Percentiles rank a stretch among this genome's conserved stretches.
phyloP scores from a whole-genome alignment of 2,113 vertebrate species.

The Aldabrachelys gigantea region DNA sequence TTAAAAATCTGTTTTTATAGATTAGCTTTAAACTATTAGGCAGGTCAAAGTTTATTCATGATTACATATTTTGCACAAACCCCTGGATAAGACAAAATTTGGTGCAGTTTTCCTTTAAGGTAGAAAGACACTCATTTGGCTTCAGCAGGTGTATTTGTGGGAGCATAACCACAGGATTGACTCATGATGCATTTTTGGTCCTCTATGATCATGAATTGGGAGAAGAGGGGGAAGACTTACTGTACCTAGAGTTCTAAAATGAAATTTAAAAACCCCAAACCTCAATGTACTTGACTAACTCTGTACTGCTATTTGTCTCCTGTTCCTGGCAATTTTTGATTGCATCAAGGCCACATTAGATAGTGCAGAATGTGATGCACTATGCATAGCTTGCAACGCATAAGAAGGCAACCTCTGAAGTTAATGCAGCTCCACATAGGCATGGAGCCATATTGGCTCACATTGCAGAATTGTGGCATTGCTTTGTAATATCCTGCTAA shows the following conservation, averaged over 20 bases:
- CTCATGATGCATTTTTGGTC: background rate
- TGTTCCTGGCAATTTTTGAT: background rate
- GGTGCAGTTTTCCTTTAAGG: background rate
- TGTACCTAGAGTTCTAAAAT: background rate
- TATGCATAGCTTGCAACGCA: too few relatives aligned
- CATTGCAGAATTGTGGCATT: background rate
- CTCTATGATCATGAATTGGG: background rate
- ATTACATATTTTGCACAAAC: fast-evolving
- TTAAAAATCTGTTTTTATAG: fast-evolving
- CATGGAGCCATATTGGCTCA: background rate
- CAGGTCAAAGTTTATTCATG: background rate
- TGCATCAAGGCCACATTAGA: background rate
- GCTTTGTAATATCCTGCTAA: background rate
- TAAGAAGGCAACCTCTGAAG: background rate
- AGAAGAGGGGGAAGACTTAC: background rate
- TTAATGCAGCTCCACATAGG: background rate
- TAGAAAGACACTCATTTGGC: background rate
- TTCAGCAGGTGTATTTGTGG: background rate
- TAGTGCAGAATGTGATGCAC: background rate
- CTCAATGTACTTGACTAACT: too few relatives aligned
- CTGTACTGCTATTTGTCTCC: background rate
- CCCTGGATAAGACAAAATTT: background rate
- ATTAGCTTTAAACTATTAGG: background rate
- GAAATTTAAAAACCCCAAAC: background rate
- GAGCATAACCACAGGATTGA: background rate